Base-by-base conservation (phyloP, 2,797 vertebrate species). In the Ctenochaetus hawaiiensis region DNA sequence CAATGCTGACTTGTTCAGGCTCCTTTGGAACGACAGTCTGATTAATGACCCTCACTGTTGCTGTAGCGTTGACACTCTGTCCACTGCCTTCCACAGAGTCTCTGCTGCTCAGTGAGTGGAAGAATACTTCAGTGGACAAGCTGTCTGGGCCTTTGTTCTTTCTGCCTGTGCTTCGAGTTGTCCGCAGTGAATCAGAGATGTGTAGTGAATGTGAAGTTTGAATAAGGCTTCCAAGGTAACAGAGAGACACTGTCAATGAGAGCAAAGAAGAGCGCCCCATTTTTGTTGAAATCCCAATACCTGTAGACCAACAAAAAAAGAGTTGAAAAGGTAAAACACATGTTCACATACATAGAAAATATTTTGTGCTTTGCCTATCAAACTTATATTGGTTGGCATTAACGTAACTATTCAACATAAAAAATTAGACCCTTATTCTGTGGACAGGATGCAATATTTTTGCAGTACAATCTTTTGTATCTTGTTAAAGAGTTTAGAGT, bases 221-320 rank as follows among this genome's bases (percentile, higher is more conserved):
- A 77, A 78, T 58, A 16, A 85, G 53, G 54, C 52, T 84, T 76
- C 85, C 89, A 62, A 84, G 39, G 71, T 84, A 87, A 30, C 70
- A 72, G 3, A 87, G 64, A 52, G 34, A 76, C 53, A 91, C 0
- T 0, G 53, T 70, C 1, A 91, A 43, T 0, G 85, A 54, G 59
- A 90, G 67, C 17, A 85, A 53, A 75, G 63, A 66, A 20, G 75
- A 73, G 47, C 0, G 0, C 22, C 60, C 76, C 92, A 94, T 94
- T 72, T 72, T 61, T 66, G 13, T 30, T 6, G 9, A 72, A 72
- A 77, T 74, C 26, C 17, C 5, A 70, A 80, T 20, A 80, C 65
- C 92, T 92, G 81, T 9, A 62, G 45, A 66, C 59, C 5, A 72
- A 77, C 22, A 70, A 71, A 68, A 41, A 62, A 20, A 1, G 53